Conservation (phyloP, 2,888 invertebrate species). For the Heliconius erato region DNA sequence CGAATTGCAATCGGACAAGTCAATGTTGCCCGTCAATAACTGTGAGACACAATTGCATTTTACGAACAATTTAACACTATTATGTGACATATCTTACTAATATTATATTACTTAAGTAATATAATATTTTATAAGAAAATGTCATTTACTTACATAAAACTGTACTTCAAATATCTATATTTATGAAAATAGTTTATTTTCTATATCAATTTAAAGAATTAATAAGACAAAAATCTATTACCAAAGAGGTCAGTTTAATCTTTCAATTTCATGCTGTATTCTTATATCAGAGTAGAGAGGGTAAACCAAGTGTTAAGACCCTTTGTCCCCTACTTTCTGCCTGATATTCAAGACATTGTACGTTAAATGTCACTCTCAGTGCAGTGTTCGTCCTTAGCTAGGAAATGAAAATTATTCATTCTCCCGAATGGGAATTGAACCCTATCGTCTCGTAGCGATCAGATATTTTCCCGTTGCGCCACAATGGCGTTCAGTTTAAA, state of each 20-base stretch:
- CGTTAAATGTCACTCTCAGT: background rate
- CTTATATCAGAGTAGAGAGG: too few relatives aligned
- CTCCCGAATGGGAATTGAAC: background rate
- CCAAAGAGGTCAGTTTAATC: background rate
- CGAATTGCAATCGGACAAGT: constrained; percentile 60
- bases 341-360: background rate
- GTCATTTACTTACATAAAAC: background rate
- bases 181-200: background rate
- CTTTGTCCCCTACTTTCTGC: background rate
- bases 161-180: background rate
- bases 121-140: background rate
- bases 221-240: background rate
- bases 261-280: background rate
- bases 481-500: too few relatives aligned
- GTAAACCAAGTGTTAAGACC: background rate
- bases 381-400: background rate
- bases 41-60: constrained; percentile 52
- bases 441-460: background rate
- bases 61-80: constrained; percentile 28
- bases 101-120: background rate
- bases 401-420: background rate
- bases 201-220: background rate
- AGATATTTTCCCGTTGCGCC: too few relatives aligned
- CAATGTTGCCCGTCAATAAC: constrained; percentile 59
- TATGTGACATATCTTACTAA: constrained; percentile 2